Base-by-base conservation (phyloP, 2,888 invertebrate genomes). In the Stenodema calcarata region DNA sequence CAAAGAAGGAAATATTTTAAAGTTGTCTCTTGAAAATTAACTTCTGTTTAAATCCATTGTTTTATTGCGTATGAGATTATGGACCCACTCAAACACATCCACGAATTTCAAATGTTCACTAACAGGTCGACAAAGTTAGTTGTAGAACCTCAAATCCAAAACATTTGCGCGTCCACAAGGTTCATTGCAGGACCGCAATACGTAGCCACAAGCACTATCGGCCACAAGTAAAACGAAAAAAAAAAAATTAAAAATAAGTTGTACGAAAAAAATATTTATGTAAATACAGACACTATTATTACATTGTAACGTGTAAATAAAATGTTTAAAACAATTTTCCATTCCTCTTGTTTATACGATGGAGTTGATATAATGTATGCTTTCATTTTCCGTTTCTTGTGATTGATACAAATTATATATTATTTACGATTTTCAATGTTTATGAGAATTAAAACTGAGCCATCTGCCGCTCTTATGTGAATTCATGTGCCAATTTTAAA, bases 401-500 rank as follows among this genome's bases (percentile, higher is more conserved):
- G 73, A 73, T 73, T 73, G 73, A 73, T 28, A 35, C 30, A 73
- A 35, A 73, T 70, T 70, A 30, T 70, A 1, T 69, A 70, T 41
- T 23, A 44, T 44, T 44, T 44, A 44, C 44, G 23, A 0, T 44
- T 44, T 44, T 9, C 1, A 35, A 76, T 27, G 44, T 41, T 44
- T 28, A 44, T 4, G n/a, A 44, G 23, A 18, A 78, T 41, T n/a
- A 73, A 73, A 73, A 41, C 79, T 54, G 50, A 86, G 54, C 69
- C 27, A 23, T 69, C 16, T 75, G 14, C 50, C 70, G 80, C 87
- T 87, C 86, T 44, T 50, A 44, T 79, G 88, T 88, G 88, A 88
- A 88, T 88, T 87, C 87, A 88, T 88, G 88, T 88, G 88, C 88
- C 88, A 88, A 87, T 86, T 87, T 70, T 84, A 82, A 81, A 75